Conservation (phyloP, 2,113 vertebrate genomes). For the Corythoichthys haematopterus region DNA sequence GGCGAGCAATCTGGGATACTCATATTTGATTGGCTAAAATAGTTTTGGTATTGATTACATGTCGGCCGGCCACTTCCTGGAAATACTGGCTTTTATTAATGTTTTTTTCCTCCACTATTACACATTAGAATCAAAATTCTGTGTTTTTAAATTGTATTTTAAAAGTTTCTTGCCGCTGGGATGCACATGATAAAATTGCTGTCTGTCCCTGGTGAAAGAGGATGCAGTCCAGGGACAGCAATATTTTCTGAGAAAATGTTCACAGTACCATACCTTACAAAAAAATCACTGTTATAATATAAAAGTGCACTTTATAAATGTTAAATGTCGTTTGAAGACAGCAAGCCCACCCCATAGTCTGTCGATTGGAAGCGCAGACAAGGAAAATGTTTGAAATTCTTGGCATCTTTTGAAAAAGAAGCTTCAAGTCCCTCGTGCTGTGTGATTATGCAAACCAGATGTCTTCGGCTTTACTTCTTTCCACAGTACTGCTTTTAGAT, state of each 20-base stretch:
- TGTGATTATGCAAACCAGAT: slow-evolving; percentile 1
- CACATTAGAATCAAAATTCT: no score
- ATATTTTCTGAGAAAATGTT: not conserved
- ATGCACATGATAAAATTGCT: no score
- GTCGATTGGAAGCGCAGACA: not conserved
- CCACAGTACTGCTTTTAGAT: not conserved
- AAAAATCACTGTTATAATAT: not conserved
- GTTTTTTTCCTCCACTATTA: no score
- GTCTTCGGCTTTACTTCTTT: not conserved
- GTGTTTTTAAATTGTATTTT: no score
- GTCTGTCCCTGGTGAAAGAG: no score
- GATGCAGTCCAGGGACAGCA: no score
- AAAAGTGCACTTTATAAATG: not conserved
- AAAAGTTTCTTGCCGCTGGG: no score
- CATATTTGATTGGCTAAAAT: no score
- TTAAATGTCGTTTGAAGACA: not conserved
- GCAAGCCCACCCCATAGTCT: not conserved
- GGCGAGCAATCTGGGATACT: no score
- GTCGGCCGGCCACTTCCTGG: no score
- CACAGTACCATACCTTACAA: not conserved
- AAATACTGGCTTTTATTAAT: no score
- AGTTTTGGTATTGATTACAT: no score
- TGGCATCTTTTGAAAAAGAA: not conserved
- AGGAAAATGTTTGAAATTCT: not conserved
- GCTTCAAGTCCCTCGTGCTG: not conserved